Evolutionary conservation across 2,888 invertebrate genomes (phyloP).

Genomic region (Acleris holmiana): DNA sequence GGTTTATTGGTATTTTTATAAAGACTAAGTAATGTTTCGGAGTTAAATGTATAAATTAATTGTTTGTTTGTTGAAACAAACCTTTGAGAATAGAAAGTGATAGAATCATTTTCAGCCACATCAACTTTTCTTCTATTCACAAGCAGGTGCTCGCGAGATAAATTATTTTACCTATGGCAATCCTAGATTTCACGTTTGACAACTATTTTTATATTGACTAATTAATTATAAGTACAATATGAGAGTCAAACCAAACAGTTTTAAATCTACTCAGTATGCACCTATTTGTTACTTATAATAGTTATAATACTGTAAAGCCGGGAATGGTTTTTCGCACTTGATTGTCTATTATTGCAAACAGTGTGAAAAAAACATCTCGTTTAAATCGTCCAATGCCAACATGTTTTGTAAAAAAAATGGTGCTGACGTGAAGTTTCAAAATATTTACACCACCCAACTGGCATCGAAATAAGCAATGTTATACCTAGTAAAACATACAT

Average conservation of each 20-base stretch:
- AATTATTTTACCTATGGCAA: conserved; percentile 14
- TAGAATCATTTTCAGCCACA: conserved; percentile 14
- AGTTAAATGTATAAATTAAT: conserved; percentile 36
- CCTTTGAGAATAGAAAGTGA: conserved; percentile 21
- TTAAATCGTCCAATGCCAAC: conserved; percentile 25
- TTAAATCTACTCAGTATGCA: conserved; percentile 6
- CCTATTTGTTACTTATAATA: too few relatives aligned
- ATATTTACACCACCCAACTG: neutral
- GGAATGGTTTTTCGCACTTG: too few relatives aligned
- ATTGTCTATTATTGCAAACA: too few relatives aligned
- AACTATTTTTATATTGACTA: conserved; percentile 25
- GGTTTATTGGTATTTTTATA: conserved; percentile 71
- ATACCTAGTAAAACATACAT: too few relatives aligned
- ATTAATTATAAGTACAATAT: conserved; percentile 25
- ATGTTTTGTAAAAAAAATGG: conserved; percentile 31
- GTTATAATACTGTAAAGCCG: too few relatives aligned
- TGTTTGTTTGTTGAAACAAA: conserved; percentile 16
- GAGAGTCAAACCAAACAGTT: conserved; percentile 17
- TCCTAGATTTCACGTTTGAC: conserved; percentile 11
- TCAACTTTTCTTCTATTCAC: too few relatives aligned
- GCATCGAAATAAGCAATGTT: too few relatives aligned
- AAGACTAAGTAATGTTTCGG: conserved; percentile 56
- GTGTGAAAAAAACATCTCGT: too few relatives aligned
- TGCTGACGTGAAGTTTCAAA: conserved; percentile 25
- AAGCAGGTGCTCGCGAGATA: conserved; percentile 36